A percentile compares a stretch with the other conserved stretches of the same genome.
phyloP scores from a whole-genome alignment of 2,113 vertebrate species.

The Protobothrops mucrosquamatus region DNA sequence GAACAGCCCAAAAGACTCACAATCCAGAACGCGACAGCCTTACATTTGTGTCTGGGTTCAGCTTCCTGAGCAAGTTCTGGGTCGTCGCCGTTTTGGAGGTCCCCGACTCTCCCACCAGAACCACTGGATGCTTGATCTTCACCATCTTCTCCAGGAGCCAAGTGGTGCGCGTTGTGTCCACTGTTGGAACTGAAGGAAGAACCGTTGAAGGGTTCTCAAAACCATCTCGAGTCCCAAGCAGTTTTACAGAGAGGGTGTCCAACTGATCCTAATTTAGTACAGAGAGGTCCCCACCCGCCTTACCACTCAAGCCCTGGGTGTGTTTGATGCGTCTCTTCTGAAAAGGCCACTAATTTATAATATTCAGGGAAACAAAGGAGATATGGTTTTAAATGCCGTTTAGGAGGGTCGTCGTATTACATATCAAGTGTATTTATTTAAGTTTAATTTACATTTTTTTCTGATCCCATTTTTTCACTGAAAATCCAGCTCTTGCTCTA shows the following conservation, averaged over 20 bases:
- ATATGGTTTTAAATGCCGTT: background rate
- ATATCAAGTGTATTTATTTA: background rate
- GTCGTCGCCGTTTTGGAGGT: slow-evolving; percentile 96
- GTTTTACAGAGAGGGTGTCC: background rate
- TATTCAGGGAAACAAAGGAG: background rate
- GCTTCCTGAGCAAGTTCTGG: slow-evolving; percentile 85
- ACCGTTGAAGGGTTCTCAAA: background rate
- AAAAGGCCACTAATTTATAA: background rate
- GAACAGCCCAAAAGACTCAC: background rate
- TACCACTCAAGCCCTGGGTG: background rate
- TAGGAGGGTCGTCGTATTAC: background rate
- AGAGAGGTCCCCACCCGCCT: background rate
- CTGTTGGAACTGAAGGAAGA: slow-evolving; percentile 82
- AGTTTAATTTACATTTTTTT: background rate
- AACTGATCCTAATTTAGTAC: too few species aligned
- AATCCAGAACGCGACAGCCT: slow-evolving; percentile 19
- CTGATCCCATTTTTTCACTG: background rate
- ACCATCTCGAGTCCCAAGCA: background rate
- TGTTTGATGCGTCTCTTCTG: background rate
- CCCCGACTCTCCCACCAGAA: slow-evolving; percentile 93
- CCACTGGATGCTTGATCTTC: slow-evolving; percentile 81
- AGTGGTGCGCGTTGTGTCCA: slow-evolving; percentile 84
- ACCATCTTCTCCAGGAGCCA: slow-evolving; percentile 94
- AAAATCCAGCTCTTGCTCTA: background rate
- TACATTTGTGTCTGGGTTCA: slow-evolving; percentile 77